Evolutionary conservation across 1,140 invertebrate genomes (phyloP).

Genomic region (Drosophila prosaltans): DNA sequence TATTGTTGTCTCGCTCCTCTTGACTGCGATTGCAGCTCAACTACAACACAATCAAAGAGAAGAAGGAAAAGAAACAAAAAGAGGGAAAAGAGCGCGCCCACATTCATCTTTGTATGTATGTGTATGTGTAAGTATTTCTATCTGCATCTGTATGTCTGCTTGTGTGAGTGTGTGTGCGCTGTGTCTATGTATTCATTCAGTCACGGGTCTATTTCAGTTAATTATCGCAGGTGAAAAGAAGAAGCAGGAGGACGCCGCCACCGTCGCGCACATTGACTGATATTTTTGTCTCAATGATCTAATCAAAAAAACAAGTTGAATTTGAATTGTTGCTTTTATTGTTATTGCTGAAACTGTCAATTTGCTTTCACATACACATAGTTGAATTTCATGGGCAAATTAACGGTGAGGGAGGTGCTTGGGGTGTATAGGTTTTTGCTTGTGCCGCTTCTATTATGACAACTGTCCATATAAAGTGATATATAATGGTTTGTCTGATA

Average conservation of each 20-base stretch:
- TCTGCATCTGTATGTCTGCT: not conserved
- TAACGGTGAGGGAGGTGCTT: not conserved
- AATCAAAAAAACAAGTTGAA: slow-evolving; percentile 76
- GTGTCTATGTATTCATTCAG: slow-evolving; percentile 40
- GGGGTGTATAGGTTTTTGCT: not conserved
- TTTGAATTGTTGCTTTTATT: slow-evolving; percentile 69
- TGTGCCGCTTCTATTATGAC: slow-evolving; percentile 34
- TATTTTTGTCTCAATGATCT: slow-evolving; percentile 75
- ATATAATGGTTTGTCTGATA: slow-evolving; percentile 42
- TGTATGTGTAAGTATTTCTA: not conserved
- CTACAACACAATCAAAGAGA: not conserved
- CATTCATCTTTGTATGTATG: not conserved
- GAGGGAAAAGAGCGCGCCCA: not conserved
- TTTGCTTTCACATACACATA: slow-evolving; percentile 25
- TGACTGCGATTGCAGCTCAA: slow-evolving; percentile 22
- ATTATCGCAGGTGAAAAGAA: slow-evolving; percentile 66
- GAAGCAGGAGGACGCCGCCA: slow-evolving; percentile 32
- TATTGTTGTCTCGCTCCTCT: slow-evolving; percentile 4
- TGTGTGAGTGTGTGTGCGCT: not conserved
- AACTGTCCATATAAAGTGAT: slow-evolving; percentile 42
- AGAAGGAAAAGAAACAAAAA: not conserved
- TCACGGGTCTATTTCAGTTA: slow-evolving; percentile 80
- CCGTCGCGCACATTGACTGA: slow-evolving; percentile 55
- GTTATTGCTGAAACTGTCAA: slow-evolving; percentile 39
- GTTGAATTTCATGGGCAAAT: not conserved